These are phyloP conservation scores for Mus musculus DNA, from an alignment of 2,113 vertebrate genomes.

Conservation along the genomic window DNA sequence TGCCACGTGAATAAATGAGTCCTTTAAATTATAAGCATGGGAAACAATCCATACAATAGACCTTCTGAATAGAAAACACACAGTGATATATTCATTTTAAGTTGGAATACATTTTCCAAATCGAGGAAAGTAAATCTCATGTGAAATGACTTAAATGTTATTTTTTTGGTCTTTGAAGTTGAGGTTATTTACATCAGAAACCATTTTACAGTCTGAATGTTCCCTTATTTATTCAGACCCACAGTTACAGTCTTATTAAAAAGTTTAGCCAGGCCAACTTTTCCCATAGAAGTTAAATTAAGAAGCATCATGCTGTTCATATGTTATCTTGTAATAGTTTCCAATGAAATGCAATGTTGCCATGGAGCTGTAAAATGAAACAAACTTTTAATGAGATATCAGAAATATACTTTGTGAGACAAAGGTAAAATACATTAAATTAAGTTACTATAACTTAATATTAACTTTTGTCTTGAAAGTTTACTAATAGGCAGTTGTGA, in stretches of 20 bases:
- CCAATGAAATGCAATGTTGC: background rate
- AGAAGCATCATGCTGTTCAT: background rate
- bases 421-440: background rate
- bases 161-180: background rate
- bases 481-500: background rate
- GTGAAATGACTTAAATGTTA: constrained; percentile 29
- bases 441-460: background rate
- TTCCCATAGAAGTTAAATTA: constrained; percentile 58
- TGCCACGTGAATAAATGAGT: background rate
- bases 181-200: constrained; percentile 34
- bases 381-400: constrained; percentile 34
- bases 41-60: background rate
- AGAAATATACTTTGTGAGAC: constrained; percentile 2
- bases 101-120: constrained; percentile 34
- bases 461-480: background rate
- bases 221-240: constrained; percentile 27
- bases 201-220: background rate
- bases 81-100: constrained; percentile 12
- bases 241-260: constrained; percentile 13
- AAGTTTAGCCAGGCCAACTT: background rate
- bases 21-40: constrained; percentile 12
- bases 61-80: constrained; percentile 48
- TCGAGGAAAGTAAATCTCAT: constrained; percentile 2
- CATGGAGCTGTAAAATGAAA: background rate
- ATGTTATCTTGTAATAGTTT: constrained; percentile 45